A percentile compares a stretch with the other conserved stretches of the same genome.
phyloP scores from a whole-genome alignment of 2,797 vertebrate genomes.

The Coranthus polyacanthus region DNA sequence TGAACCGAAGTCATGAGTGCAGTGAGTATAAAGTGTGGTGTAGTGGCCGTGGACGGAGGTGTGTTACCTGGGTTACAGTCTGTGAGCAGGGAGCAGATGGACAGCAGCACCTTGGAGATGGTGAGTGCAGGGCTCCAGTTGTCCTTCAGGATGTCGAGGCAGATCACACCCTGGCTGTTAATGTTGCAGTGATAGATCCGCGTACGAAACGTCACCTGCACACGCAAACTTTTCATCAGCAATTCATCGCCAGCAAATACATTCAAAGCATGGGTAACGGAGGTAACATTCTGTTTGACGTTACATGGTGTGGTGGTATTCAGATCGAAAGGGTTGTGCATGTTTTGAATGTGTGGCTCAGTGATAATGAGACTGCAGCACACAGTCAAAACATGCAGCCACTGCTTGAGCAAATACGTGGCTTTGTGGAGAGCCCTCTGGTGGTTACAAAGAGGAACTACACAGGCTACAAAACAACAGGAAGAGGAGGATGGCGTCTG shows the following conservation, averaged over 20 bases:
- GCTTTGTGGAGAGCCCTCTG: background rate
- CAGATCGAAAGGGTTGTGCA: too few relatives aligned
- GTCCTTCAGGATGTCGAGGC: slow-evolving; percentile 98
- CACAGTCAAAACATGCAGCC: background rate
- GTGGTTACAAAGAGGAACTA: background rate
- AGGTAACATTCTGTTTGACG: too few relatives aligned
- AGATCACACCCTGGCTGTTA: slow-evolving; percentile 99
- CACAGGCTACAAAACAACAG: too few relatives aligned
- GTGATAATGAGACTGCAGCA: too few relatives aligned
- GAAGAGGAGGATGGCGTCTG: too few relatives aligned
- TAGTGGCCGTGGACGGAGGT: fast-evolving
- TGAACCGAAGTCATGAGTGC: too few relatives aligned
- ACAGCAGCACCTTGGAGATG: slow-evolving; percentile 98
- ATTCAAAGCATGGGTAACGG: too few relatives aligned
- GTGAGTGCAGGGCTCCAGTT: slow-evolving; percentile 98
- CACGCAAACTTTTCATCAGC: too few relatives aligned
- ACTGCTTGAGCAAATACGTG: background rate
- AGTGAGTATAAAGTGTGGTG: too few relatives aligned
- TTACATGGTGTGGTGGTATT: too few relatives aligned
- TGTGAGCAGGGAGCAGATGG: slow-evolving; percentile 98
- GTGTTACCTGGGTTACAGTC: slow-evolving; percentile 96
- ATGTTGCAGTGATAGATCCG: slow-evolving; percentile 99
- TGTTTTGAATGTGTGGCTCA: too few relatives aligned
- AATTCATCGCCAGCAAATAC: too few relatives aligned
- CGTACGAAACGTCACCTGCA: slow-evolving; percentile 95